These are phyloP conservation scores for Diplazon laetatorius DNA, from an alignment of 2,888 invertebrate genomes.

Conservation along the genomic window DNA sequence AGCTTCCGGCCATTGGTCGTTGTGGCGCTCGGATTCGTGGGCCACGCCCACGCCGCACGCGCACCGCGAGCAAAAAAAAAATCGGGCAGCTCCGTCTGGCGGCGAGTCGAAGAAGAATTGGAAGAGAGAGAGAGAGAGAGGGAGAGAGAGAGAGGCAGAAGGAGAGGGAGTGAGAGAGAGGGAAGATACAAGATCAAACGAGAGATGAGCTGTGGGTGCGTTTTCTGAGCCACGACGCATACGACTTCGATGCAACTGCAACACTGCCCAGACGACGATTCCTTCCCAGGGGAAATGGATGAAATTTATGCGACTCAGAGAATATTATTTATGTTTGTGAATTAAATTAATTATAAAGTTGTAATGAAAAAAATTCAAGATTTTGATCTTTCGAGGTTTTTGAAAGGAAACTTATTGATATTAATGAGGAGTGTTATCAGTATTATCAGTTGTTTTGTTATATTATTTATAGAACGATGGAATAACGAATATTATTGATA, in stretches of 20 bases:
- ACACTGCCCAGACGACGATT: conserved; percentile 39
- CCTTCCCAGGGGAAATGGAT: no score
- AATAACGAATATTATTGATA: no score
- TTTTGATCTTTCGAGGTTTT: no score
- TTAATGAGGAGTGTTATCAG: no score
- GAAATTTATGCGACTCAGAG: conserved; percentile 52
- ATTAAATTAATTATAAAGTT: no score
- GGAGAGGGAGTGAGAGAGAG: conserved; percentile 68
- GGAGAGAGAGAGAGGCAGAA: conserved; percentile 60
- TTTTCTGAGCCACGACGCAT: conserved; percentile 24
- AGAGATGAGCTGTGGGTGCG: conserved; percentile 42
- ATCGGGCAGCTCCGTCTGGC: no score
- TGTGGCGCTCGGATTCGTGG: conserved; percentile 68
- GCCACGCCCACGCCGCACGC: conserved; percentile 79
- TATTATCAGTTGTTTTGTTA: no score
- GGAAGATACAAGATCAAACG: conserved; percentile 62
- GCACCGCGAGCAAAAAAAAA: conserved; percentile 64
- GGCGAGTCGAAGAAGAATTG: neutral
- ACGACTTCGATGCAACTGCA: conserved; percentile 39
- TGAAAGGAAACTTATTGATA: no score
- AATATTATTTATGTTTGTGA: no score
- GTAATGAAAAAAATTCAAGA: no score
- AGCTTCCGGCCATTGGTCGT: conserved; percentile 73
- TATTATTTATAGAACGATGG: no score
- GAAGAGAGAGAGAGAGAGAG: no score